Evolutionary conservation across 2,113 vertebrate species (phyloP), one percentile per base, ranked within the genome.

Genomic region (Campylomormyrus numenius): DNA sequence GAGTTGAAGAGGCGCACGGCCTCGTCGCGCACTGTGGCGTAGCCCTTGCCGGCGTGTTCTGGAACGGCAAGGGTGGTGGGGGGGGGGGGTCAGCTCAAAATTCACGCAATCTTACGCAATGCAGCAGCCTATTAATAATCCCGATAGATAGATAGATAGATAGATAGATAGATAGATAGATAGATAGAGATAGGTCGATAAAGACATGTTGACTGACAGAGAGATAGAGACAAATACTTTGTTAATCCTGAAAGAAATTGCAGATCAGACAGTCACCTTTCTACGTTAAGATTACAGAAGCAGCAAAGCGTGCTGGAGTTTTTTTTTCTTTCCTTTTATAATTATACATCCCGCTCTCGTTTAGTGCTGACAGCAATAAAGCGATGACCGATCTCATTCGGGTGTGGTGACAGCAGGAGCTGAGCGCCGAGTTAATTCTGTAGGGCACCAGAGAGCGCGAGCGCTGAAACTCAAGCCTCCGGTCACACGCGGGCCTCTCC

Each of bases 1-100:
- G 97, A 98, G 95, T 98, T 97, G 95, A 99, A 99, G 90, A 99
- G 96, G 93, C 97, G 95, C 83, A 99, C 98, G 0, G 98, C 98
- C 94, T 99, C 98, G 1, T 99, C 98, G 0, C 97, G 96, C 92
- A 99, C 94, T 0, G 97, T 95, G 83, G 96, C 95, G 5, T 99
- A 99, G 91, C 98, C 96, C 77, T 94, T 95, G 39, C 95, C 95
- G 0, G 94, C 91, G 50, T 96, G 93, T 91, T 96, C 97, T 97
- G 90, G 24, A 89, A 85, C 0, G 19, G 42, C 24, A 56, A 77
- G 52, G 85, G 91, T 62, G 31, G 87, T 52, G 39, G 39, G 39
- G 35, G 85, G 83, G 5, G 49, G 8, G 15, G 48, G n/a, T 53
- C n/a, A 86, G 45, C 8, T 19, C 35, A 19, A 45, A 24, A 24